A percentile compares a stretch with the other conserved stretches of the same genome.
These are phyloP conservation scores for Zapornia atra DNA, from an alignment of 2,113 vertebrate species.

Conservation along the genomic window DNA sequence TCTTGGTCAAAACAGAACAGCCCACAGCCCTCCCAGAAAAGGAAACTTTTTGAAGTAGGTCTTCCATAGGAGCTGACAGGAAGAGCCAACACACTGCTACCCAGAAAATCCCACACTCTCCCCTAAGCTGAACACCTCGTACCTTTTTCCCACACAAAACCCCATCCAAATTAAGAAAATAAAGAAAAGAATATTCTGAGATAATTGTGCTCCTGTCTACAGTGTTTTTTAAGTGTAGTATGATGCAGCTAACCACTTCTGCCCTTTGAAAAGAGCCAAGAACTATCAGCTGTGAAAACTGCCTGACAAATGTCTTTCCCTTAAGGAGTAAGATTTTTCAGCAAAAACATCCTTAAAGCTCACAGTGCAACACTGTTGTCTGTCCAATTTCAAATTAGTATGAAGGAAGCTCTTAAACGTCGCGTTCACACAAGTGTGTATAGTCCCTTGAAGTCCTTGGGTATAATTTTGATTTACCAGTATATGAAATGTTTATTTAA, in stretches of 20 bases:
- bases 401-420: not conserved
- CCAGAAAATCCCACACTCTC: not conserved
- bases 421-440: not conserved
- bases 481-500: not conserved
- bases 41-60: not conserved
- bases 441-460: not conserved
- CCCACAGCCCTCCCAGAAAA: not conserved
- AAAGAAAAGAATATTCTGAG: not conserved
- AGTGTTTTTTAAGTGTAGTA: not conserved
- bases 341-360: not conserved
- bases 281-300: not conserved
- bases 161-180: not conserved
- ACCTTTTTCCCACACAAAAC: not conserved
- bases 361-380: not conserved
- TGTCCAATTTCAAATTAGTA: not conserved
- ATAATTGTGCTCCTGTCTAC: not conserved
- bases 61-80: not conserved
- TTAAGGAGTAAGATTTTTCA: not conserved
- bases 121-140: not conserved
- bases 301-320: not conserved
- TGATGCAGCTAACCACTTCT: not conserved
- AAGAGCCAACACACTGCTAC: not conserved
- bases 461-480: not conserved
- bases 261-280: not conserved
- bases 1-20: not conserved